Percentiles rank a stretch among this genome's conserved stretches.
Conservation (phyloP, 2,797 vertebrate genomes). For the Thamnophis elegans region DNA sequence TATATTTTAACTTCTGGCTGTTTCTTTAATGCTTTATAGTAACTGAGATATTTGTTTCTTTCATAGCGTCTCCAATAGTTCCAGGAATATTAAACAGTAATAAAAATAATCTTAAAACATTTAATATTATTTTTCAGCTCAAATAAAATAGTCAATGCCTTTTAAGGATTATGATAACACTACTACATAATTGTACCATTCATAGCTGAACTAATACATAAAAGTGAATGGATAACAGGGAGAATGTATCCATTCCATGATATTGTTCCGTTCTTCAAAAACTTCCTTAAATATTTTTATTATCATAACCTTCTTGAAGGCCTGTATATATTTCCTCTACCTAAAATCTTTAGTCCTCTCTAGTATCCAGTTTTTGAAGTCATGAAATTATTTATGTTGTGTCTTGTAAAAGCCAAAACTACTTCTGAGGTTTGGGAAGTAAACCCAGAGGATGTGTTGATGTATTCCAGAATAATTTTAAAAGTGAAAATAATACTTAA, state of each 20-base stretch:
- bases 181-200: neutral
- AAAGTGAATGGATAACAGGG: neutral
- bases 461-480: neutral
- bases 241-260: neutral
- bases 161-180: neutral
- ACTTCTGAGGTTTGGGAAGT: neutral
- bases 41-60: neutral
- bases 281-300: neutral
- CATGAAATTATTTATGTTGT: neutral
- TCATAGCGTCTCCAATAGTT: neutral
- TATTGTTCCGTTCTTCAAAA: neutral
- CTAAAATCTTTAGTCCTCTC: neutral
- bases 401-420: neutral
- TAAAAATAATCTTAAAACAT: neutral
- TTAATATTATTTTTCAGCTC: neutral
- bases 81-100: neutral
- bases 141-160: neutral
- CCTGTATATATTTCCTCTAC: neutral
- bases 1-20: neutral
- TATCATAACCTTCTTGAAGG: neutral
- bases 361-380: neutral
- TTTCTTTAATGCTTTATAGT: neutral
- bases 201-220: neutral
- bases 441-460: neutral
- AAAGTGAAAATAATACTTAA: neutral